phyloP scores from a whole-genome alignment of 35 echinoderm and acorn worm genomes.

The Holothuria glaberrima region DNA sequence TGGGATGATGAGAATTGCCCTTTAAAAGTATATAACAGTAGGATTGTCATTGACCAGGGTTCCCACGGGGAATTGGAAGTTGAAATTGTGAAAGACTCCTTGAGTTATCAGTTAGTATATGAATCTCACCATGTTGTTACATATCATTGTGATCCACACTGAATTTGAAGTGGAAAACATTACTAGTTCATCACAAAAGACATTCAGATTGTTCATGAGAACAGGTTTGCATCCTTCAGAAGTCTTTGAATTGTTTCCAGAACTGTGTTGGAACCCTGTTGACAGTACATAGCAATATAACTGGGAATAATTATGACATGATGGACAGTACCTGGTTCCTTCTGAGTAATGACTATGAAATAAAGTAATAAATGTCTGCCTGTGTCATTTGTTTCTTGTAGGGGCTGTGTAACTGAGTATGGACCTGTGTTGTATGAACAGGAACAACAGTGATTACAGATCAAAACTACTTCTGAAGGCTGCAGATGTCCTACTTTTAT shows the following conservation, averaged over 20 bases:
- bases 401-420: slow-evolving; percentile 12
- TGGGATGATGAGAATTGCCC: too few species aligned
- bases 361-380: background rate
- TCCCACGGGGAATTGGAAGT: background rate
- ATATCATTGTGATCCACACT: slow-evolving; percentile 11
- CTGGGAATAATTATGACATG: slow-evolving; percentile 12
- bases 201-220: background rate
- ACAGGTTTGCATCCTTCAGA: slow-evolving; percentile 9
- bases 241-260: slow-evolving; percentile 29
- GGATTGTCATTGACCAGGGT: too few species aligned
- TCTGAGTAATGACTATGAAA: too few species aligned
- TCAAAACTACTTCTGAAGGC: too few species aligned
- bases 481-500: too few species aligned
- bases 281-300: slow-evolving; percentile 23
- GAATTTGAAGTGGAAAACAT: background rate
- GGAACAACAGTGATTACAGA: too few species aligned
- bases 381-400: background rate
- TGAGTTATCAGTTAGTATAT: background rate
- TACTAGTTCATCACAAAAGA: too few species aligned
- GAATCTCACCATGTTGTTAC: slow-evolving; percentile 11
- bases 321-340: slow-evolving; percentile 35
- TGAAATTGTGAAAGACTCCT: background rate
- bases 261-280: too few species aligned
- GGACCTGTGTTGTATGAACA: too few species aligned
- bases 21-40: too few species aligned